Percentiles rank a stretch among this genome's conserved stretches.
Evolutionary conservation across 2,113 vertebrate genomes (phyloP).

Genomic region (Cephalopholis sonnerati): DNA sequence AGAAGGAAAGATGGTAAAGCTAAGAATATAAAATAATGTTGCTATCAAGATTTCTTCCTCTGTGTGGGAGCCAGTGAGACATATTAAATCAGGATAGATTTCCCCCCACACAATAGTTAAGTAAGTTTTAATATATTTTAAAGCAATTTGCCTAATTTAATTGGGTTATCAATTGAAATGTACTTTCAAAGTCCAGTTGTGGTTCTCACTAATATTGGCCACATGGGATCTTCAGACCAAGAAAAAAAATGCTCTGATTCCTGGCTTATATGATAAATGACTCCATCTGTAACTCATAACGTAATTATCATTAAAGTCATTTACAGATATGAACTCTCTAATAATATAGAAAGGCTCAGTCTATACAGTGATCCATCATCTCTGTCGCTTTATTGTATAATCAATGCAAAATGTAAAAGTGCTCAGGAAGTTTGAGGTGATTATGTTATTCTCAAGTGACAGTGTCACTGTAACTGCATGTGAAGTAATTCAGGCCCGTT

Average conservation of each 20-base stretch:
- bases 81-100: conserved; percentile 5
- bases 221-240: neutral
- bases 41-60: neutral
- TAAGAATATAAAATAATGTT: neutral
- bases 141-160: neutral
- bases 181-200: neutral
- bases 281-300: neutral
- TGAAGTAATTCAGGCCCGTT: neutral
- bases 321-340: neutral
- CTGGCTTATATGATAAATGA: conserved; percentile 5
- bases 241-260: neutral
- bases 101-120: neutral
- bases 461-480: neutral
- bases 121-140: neutral
- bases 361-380: neutral
- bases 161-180: neutral
- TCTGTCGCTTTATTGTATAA: neutral
- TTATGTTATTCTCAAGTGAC: neutral
- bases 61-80: neutral
- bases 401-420: neutral
- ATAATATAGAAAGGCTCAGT: neutral
- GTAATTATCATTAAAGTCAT: neutral
- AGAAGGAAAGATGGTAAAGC: neutral
- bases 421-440: neutral
- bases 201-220: neutral